These are phyloP conservation scores for Homarus gammarus DNA, from an alignment of 2,888 invertebrate genomes.

Conservation along the genomic window DNA sequence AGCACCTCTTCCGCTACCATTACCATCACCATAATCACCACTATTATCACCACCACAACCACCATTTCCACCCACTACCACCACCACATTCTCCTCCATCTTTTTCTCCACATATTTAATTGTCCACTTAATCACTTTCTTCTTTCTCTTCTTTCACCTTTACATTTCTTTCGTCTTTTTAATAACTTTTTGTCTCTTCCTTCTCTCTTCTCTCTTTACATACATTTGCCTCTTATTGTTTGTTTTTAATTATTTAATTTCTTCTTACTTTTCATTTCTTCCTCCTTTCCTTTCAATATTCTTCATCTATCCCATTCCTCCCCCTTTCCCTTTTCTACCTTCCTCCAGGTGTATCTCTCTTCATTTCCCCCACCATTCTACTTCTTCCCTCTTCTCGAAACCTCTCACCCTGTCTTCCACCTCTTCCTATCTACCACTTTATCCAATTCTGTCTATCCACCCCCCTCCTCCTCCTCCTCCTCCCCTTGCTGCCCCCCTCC, in stretches of 20 bases:
- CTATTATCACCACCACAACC: too few species aligned
- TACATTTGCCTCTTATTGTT: too few species aligned
- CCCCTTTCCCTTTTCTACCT: not conserved
- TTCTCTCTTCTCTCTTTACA: not conserved
- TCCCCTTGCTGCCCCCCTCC: not conserved
- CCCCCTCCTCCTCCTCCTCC: not conserved
- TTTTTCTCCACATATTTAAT: too few species aligned
- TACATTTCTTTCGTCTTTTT: too few species aligned
- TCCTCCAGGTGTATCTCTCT: too few species aligned
- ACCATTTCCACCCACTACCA: too few species aligned
- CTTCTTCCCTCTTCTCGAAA: not conserved
- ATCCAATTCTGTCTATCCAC: too few species aligned
- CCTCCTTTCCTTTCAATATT: not conserved
- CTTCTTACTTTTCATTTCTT: not conserved
- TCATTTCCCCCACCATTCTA: not conserved
- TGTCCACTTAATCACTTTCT: not conserved
- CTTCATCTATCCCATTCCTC: not conserved
- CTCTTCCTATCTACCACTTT: too few species aligned
- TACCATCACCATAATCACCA: too few species aligned
- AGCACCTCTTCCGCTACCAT: too few species aligned
- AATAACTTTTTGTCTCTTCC: not conserved
- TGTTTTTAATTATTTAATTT: too few species aligned
- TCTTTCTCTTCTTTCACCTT: not conserved
- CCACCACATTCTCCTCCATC: too few species aligned
- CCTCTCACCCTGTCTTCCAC: not conserved